Percentiles rank a stretch among this genome's conserved stretches.
phyloP scores from a whole-genome alignment of 2,113 vertebrate genomes.

The Atractosteus spatula region DNA sequence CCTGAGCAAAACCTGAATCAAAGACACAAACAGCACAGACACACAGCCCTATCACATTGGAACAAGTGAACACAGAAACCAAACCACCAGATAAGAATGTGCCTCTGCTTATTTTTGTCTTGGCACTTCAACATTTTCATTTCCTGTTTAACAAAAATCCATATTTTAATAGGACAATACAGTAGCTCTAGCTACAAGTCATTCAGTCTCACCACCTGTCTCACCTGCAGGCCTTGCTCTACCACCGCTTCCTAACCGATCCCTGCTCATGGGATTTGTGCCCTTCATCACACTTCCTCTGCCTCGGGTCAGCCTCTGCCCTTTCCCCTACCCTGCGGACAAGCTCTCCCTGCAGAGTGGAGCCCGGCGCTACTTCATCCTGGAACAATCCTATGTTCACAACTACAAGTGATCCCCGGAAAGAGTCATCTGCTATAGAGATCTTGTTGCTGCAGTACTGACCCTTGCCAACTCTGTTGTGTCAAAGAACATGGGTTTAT shows the following conservation, averaged over 20 bases:
- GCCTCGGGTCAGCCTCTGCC: constrained; percentile 37
- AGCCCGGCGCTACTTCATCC: constrained; percentile 45
- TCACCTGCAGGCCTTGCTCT: constrained; percentile 33
- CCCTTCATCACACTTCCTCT: constrained; percentile 47
- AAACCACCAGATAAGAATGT: too few relatives aligned
- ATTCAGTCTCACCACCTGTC: neutral
- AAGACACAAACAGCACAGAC: neutral
- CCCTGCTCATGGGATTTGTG: constrained; percentile 38
- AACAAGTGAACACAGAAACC: too few relatives aligned
- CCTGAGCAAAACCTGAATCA: too few relatives aligned
- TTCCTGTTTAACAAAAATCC: too few relatives aligned
- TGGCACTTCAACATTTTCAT: too few relatives aligned
- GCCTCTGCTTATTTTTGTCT: too few relatives aligned
- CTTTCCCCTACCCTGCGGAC: constrained; percentile 39
- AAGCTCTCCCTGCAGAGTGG: constrained; percentile 17
- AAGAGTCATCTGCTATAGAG: too few relatives aligned
- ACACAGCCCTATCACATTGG: neutral
- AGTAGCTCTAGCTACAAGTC: too few relatives aligned
- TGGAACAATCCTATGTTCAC: constrained; percentile 40
- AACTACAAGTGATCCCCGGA: constrained; percentile 45
- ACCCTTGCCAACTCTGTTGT: too few relatives aligned
- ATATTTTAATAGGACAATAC: too few relatives aligned
- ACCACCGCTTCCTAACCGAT: constrained; percentile 37
- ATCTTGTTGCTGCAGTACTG: too few relatives aligned
- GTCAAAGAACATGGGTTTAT: too few relatives aligned